Evolutionary conservation across 2,113 vertebrate species (phyloP), one percentile per base, ranked within the genome.

Genomic region (Bubalus kerabau): DNA sequence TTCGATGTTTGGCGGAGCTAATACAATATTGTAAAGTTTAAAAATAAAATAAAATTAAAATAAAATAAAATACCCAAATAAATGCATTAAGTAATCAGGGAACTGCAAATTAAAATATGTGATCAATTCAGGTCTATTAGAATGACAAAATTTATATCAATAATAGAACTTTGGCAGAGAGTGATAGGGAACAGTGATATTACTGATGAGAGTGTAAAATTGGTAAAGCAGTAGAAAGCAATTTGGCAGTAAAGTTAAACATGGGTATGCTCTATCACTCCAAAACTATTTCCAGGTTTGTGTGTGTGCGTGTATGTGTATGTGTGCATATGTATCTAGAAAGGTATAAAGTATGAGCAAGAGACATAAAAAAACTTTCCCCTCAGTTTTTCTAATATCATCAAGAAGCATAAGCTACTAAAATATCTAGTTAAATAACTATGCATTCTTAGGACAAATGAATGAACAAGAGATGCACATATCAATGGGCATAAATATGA

Each of bases 91-190:
- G 48, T 74, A 90, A 90, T 54, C 15, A 59, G 76, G 67, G 46
- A 94, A 89, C 40, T 80, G 13, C 14, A 96, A 88, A 89, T 94
- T 84, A 87, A 83, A 95, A 76, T 60, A 91, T 14, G 62, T 40
- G 43, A 87, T 96, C 28, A 62, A 60, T 60, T 67, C 87, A 84
- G 91, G 94, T 10, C 56, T 43, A 93, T 62, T 57, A 83, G 52
- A 94, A 71, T 8, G 30, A 57, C 32, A 87, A 87, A 56, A 74
- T 24, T 52, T 24, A 80, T n/a, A 52, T 90, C 40, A 71, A 62
- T 56, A 87, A 91, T n/a, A 24, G 89, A 96, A 76, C 30, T 50
- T 87, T 36, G 74, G 50, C 64, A 71, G 28, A 87, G 2, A 62
- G 14, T 17, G 21, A 64, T 13, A 7, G 17, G 10, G 24, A 84